Evolutionary conservation across 2,888 invertebrate genomes (phyloP), one percentile per base, ranked within the genome.

Genomic region (Polylopha cassiicola): DNA sequence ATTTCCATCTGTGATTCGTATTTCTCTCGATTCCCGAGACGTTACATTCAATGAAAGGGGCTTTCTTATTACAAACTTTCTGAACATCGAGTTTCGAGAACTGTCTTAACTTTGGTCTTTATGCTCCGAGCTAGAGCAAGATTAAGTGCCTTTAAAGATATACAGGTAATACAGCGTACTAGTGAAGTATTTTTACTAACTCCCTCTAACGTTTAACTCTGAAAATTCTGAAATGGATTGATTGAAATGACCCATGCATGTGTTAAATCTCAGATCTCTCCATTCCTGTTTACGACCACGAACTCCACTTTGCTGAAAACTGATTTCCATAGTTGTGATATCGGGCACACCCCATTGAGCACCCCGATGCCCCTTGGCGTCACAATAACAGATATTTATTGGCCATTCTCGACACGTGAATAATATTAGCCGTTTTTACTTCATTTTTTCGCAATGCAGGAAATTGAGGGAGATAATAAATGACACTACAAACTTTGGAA

Each of bases 371-470:
- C 17, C 51, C 47, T 44, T 46, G 48, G 50, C 50, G 45, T 48
- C 53, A 53, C 43, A 46, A 53, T 57, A 59, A 53, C 48, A 45
- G 49, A 61, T 65, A 70, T 71, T 68, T 70, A 69, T 64, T 50
- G 55, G 46, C 50, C 45, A 47, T 46, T 51, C 36, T 45, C 37
- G 38, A 37, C 45, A 41, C 46, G 44, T 50, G 47, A 50, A 52
- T 47, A 46, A 36, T 26, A 36, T 15, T 20, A 16, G 23, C 39
- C 34, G 36, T 41, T 39, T 39, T 23, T 33, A 39, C 28, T 21
- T 36, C 34, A 18, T 15, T 14, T 29, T 36, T 39, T 31, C 31
- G 31, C 32, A 27, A 13, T 26, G 20, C 15, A 22, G 29, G 33
- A 29, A 29, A 34, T 30, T 34, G 29, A 13, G 30, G n/a, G 24